Percentiles rank a stretch among this genome's conserved stretches.
These are phyloP conservation scores for Diachasma alloeum DNA, from an alignment of 1,140 invertebrate species.

Conservation along the genomic window DNA sequence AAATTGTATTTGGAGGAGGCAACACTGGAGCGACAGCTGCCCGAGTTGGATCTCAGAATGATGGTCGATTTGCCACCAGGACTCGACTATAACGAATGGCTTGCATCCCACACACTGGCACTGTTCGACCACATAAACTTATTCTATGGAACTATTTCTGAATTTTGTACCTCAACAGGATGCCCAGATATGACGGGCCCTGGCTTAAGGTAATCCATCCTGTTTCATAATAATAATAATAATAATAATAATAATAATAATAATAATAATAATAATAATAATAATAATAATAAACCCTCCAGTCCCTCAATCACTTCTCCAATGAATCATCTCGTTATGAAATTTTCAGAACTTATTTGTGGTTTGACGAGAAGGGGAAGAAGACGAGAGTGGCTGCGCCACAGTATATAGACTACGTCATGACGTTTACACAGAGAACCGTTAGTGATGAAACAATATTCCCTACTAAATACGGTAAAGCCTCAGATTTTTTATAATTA, in stretches of 20 bases:
- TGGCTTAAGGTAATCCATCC: conserved; percentile 78
- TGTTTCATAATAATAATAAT: conserved; percentile 4
- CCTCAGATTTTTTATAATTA: background rate
- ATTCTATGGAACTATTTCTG: conserved; percentile 96
- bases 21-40: conserved; percentile 89
- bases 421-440: conserved; percentile 97
- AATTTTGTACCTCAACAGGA: conserved; percentile 94
- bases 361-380: conserved; percentile 99
- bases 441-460: conserved; percentile 97
- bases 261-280: too few species aligned
- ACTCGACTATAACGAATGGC: conserved; percentile 98
- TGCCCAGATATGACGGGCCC: conserved; percentile 97
- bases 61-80: conserved; percentile 92
- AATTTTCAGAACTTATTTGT: conserved; percentile 87
- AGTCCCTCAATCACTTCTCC: background rate
- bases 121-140: conserved; percentile 98
- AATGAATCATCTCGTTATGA: background rate
- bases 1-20: conserved; percentile 95
- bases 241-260: too few species aligned
- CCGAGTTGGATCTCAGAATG: conserved; percentile 90
- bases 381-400: conserved; percentile 95
- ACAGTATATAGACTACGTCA: conserved; percentile 98
- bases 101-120: conserved; percentile 96
- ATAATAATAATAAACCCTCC: background rate
- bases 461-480: conserved; percentile 96